Percentiles rank a stretch among this genome's conserved stretches.
Evolutionary conservation across 2,113 vertebrate genomes (phyloP).

Genomic region (Neolamprologus devosi): DNA sequence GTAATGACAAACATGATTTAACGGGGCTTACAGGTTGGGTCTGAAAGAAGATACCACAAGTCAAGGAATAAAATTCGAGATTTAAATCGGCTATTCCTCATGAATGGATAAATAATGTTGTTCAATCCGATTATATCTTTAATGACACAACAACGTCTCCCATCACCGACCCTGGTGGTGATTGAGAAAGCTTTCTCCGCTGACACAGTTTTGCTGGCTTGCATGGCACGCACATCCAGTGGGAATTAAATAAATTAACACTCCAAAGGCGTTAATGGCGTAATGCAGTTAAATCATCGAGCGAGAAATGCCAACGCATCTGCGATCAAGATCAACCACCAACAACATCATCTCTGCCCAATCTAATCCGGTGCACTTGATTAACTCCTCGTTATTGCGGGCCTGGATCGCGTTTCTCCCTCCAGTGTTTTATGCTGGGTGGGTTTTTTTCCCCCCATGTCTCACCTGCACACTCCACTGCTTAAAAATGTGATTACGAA

Average conservation of each 20-base stretch:
- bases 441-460: accelerated
- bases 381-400: not conserved
- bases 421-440: not conserved
- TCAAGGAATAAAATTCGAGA: not conserved
- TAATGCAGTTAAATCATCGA: conserved; percentile 11
- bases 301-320: conserved; percentile 2
- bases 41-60: not conserved
- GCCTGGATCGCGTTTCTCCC: not conserved
- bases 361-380: not conserved
- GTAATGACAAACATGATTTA: not conserved
- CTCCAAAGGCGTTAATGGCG: conserved; percentile 2
- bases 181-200: not conserved
- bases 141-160: not conserved
- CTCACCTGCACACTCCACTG: not conserved
- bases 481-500: not conserved
- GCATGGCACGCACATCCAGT: not conserved
- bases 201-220: not conserved
- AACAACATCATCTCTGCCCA: not conserved
- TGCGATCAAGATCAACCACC: not conserved
- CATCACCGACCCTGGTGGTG: not conserved
- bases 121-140: not conserved
- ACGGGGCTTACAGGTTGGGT: not conserved
- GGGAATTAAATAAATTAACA: conserved; percentile 20
- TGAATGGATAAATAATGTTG: not conserved
- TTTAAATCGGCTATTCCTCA: not conserved